phyloP scores from a whole-genome alignment of 2,113 vertebrate genomes.

The Eurypyga helias region DNA sequence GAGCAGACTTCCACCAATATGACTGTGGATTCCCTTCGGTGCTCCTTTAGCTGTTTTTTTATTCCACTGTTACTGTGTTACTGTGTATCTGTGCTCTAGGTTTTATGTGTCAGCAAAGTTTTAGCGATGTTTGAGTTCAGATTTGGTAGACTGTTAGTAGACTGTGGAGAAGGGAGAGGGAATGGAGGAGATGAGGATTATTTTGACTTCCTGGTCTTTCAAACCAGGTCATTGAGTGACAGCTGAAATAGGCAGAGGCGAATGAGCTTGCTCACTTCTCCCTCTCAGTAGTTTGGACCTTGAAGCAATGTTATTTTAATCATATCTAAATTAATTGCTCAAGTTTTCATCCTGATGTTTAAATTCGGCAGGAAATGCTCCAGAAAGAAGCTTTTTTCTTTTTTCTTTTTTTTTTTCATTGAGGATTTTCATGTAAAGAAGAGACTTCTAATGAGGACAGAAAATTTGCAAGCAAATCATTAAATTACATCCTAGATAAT shows the following conservation, averaged over 20 bases:
- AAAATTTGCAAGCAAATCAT: background rate
- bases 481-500: background rate
- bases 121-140: background rate
- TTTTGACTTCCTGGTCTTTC: background rate
- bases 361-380: background rate
- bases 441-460: background rate
- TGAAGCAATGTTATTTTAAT: background rate
- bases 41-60: background rate
- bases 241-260: background rate
- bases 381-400: background rate
- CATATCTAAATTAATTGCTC: background rate
- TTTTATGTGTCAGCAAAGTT: background rate
- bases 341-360: background rate
- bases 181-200: background rate
- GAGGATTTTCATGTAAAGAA: background rate
- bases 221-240: background rate
- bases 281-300: background rate
- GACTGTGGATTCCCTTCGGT: background rate
- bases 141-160: background rate
- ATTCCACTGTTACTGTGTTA: background rate
- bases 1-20: background rate
- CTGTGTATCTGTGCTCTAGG: background rate
- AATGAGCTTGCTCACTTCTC: background rate
- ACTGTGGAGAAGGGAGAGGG: background rate
- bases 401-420: background rate